Evolutionary conservation across 2,797 vertebrate species (phyloP), one percentile per base, ranked within the genome.

Genomic region (Pachyuromys duprasi): DNA sequence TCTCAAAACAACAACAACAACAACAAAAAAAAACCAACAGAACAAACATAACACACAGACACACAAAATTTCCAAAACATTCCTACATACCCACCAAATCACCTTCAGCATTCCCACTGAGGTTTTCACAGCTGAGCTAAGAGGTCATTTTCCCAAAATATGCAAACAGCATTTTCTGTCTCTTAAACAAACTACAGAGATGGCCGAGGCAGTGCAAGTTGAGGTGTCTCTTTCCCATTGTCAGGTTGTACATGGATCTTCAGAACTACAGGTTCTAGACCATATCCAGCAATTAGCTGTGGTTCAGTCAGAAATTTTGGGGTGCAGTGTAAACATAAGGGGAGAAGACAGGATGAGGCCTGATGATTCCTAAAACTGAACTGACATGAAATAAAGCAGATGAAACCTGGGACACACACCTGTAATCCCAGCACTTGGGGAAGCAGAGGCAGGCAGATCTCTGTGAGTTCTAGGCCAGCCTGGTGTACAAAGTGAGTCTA

Each of bases 301-400:
- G 5, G 36, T 89, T 75, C 62, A 70, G 42, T 22, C 12, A 42
- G 74, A 79, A 18, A 20, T 82, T 28, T 39, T 28, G 11, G 17
- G 14, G 1, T 42, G n/a, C 20, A 33, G 18, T 28, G 31, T 11
- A 24, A 76, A 80, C 8, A 12, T 31, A 26, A 84, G 3, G 26
- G 2, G 8, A 86, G 36, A 83, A 81, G 55, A 72, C 18, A 72
- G 39, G 22, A 80, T 1, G 33, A 36, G 31, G 4, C 20, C 78
- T 90, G 89, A 86, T 74, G 65, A 88, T 81, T 57, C 39, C 67
- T 95, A 53, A 86, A 74, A 53, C n/a, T 90, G 81, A 69, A 45
- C 57, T 26, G 42, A 80, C 49, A 83, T 8, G 24, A 90, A 88
- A 87, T 39, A 92, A 74, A 74, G 5, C 14, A 62, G 28, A 15